Base-by-base conservation (phyloP, 92 coral and sea anemone species). In the Micromussa lordhowensis region DNA sequence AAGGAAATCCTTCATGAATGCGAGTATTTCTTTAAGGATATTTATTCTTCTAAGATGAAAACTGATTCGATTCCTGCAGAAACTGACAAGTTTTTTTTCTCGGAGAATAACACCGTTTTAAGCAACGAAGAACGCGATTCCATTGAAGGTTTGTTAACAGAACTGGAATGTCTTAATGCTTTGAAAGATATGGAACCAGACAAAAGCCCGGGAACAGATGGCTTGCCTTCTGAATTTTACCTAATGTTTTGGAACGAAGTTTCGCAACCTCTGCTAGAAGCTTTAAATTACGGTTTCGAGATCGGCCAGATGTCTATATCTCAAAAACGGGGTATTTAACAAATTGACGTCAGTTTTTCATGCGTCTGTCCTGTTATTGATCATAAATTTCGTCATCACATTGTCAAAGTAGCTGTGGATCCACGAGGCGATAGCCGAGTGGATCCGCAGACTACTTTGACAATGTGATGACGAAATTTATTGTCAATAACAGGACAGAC, bases 221-320 rank as follows among this genome's bases (percentile, higher is more conserved):
- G 61, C 19, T 49, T 49, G 32, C 81, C 59, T 49, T 77, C 61
- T 77, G 81, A 77, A 77, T 77, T 77, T 77, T 77, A 77, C 35
- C 28, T 48, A 3, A 77, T 44, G 32, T 77, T 77, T 77, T 66
- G 71, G 71, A 24, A 1, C 12, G 71, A 66, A 3, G 71, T 66
- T 28, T 66, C 28, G 11, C 10, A 66, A n/a, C 71, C 34, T 66
- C 71, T 66, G 26, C 29, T 66, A 24, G 71, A 24, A 24, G 71
- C 71, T 66, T 28, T 66, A n/a, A 66, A 66, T 66, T 66, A n/a
- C 12, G 71, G 71, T 21, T 66, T 66, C 5, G 71, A 66, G 71
- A 66, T 66, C 3, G 13, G 71, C 71, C 32, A 66, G 31, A 32
- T 66, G 28, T 66, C 71, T 24, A 66, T 66, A 24, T 21, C 28